These are phyloP conservation scores for Chloroclystis v-ata DNA, from an alignment of 2,888 invertebrate genomes.

Conservation along the genomic window DNA sequence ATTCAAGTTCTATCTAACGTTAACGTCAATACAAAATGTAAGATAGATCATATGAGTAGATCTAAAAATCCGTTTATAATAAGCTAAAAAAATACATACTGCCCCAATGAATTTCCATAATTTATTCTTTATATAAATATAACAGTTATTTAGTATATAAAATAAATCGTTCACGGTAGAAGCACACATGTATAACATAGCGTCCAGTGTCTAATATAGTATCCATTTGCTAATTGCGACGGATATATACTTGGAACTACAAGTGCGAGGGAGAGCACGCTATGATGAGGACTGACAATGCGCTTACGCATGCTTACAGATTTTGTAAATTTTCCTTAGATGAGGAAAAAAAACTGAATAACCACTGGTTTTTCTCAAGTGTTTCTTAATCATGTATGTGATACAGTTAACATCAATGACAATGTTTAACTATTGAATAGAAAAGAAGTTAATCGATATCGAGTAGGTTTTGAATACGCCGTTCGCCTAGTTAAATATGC, in stretches of 20 bases:
- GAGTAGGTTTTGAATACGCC: slow-evolving; percentile 10
- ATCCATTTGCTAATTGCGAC: slow-evolving; percentile 1
- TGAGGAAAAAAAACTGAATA: background rate
- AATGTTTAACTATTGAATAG: background rate
- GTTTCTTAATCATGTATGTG: background rate
- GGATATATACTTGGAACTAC: slow-evolving; percentile 5
- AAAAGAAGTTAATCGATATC: background rate
- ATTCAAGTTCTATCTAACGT: too few relatives aligned
- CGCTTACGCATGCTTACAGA: slow-evolving; percentile 9
- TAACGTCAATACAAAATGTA: too few relatives aligned
- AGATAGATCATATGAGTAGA: too few relatives aligned
- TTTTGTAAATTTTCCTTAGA: background rate
- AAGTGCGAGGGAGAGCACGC: slow-evolving; percentile 14
- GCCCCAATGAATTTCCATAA: too few relatives aligned
- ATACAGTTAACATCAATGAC: background rate
- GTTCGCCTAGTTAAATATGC: slow-evolving; percentile 26
- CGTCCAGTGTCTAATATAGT: background rate
- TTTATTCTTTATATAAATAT: too few relatives aligned
- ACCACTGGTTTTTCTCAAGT: background rate
- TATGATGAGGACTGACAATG: slow-evolving; percentile 17
- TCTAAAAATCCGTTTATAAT: too few relatives aligned
- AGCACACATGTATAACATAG: background rate
- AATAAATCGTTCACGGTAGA: background rate
- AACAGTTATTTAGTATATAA: too few relatives aligned
- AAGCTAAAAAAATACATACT: background rate